Evolutionary conservation across 2,797 vertebrate genomes (phyloP), one percentile per base, ranked within the genome.

Genomic region (Sciurus vulgaris): DNA sequence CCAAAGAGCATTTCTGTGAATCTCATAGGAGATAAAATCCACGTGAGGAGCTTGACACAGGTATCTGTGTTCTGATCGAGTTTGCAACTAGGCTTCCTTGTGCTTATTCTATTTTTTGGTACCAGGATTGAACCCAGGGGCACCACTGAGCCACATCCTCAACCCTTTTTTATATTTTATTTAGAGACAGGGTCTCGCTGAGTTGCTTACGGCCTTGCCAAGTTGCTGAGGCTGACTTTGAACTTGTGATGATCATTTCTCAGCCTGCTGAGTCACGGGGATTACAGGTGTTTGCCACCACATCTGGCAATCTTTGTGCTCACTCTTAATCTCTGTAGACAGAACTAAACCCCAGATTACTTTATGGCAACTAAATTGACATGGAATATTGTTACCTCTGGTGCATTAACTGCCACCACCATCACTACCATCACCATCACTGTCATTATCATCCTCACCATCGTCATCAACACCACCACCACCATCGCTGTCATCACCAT

Each of bases 21-120:
- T 91, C 82, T 69, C 67, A 93, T 89, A 28, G 33, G 14, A 86
- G n/a, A 30, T 79, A n/a, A 93, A 86, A 76, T 44, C n/a, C 72
- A 54, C 3, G 30, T 82, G 77, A 88, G 67, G 73, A 83, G n/a
- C 73, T 74, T 54, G 69, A 20, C n/a, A 20, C 38, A 41, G 38
- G 44, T 20, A 20, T 77, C 26, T 90, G 14, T 82, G 12, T 44
- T 86, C 3, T 4, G 24, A 22, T 30, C 63, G 51, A 78, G 63
- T 12, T 72, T 41, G 8, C 22, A n/a, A 26, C 54, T 33, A 47
- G 28, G 35, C 41, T n/a, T 76, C 33, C 73, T 65, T 61, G 59
- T 33, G 38, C 8, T 56, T 22, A 26, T 59, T 59, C 56, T 26
- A 26, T 26, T 59, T 59, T 59, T 59, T 59, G 9, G 24, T 26